Base-by-base conservation (phyloP, 2,797 vertebrate genomes). In the Heteromormyrus szaboi region DNA sequence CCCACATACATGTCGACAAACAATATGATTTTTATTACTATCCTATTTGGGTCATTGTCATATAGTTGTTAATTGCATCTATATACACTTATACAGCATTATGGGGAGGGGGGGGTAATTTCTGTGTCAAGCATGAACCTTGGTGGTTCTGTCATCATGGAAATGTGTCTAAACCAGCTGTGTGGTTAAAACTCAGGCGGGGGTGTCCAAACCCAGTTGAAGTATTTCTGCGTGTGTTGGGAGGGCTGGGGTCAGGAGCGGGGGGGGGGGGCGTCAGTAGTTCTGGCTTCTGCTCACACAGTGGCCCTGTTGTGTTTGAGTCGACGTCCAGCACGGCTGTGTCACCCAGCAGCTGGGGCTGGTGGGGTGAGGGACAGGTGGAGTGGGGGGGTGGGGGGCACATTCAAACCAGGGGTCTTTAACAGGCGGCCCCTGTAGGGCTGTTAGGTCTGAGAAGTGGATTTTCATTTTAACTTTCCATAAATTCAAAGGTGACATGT, bases 401-500 rank as follows among this genome's bases (percentile, higher is more conserved):
- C 56, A 17, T 72, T 84, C 62, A 87, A 65, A n/a, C 54, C 17
- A 54, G 68, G 37, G 37, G 29, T 19, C 59, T 87, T 56, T 92
- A 91, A 0, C 96, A 95, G 94, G 94, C 95, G 95, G 90, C 90
- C 92, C 0, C 92, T 91, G 91, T 88, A 50, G 94, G 29, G 14
- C 53, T 46, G 51, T 11, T 4, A 56, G 72, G 33, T 50, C 51
- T 37, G 79, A 3, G 29, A 33, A 48, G 11, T 79, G 50, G 72
- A 48, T 25, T 84, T 81, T 81, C 2, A 14, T 88, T 56, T 44
- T 19, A 48, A 59, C 37, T 88, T 41, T 25, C 44, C 81, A 83
- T 22, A 50, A 83, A 83, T 48, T 48, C 17, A 25, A 48, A 84
- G 3, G 3, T 79, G 46, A 3, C 17, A 48, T 81, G 41, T 84